phyloP scores from a whole-genome alignment of 2,113 vertebrate species.

The Pipra filicauda region DNA sequence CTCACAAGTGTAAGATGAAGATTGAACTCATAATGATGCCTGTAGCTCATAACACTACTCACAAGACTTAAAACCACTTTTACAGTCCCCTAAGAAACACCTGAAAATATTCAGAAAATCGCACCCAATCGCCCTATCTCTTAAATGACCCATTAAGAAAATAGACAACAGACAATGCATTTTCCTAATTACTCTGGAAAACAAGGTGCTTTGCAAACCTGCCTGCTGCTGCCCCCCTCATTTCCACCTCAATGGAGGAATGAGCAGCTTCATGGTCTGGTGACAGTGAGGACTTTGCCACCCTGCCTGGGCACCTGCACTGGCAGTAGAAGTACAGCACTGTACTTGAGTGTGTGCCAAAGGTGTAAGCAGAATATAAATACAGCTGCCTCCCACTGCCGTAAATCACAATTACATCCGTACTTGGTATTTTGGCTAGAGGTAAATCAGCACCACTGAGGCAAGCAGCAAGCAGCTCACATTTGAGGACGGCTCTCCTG shows the following conservation, averaged over 20 bases:
- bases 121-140: rapidly evolving
- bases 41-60: not conserved
- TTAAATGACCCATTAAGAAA: not conserved
- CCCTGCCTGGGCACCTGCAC: not conserved
- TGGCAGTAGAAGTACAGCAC: not conserved
- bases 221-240: not conserved
- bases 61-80: not conserved
- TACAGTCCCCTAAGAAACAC: not conserved
- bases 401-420: not conserved
- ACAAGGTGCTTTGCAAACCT: not conserved
- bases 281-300: not conserved
- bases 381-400: not conserved
- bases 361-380: not conserved
- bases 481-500: not conserved
- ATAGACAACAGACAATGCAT: not conserved
- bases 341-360: not conserved
- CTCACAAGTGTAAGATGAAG: not conserved
- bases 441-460: not conserved
- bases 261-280: not conserved
- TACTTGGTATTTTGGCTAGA: not conserved
- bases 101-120: not conserved
- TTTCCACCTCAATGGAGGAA: not conserved
- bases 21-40: not conserved
- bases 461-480: not conserved
- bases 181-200: not conserved